A percentile compares a stretch with the other conserved stretches of the same genome.
These are phyloP conservation scores for Alsophila aescularia DNA, from an alignment of 2,888 invertebrate genomes.

Conservation along the genomic window DNA sequence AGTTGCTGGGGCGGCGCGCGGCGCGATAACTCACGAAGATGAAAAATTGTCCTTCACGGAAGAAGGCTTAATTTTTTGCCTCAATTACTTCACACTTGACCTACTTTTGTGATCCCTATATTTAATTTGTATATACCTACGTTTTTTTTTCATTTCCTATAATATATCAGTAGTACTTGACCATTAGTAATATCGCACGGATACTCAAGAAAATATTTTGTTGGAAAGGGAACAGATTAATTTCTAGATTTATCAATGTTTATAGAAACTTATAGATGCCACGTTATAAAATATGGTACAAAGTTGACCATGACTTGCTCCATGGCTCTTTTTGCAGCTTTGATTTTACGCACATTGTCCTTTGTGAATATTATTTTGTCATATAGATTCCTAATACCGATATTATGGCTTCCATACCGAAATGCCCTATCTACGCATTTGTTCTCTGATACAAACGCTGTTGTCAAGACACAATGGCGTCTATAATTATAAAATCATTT, in stretches of 20 bases:
- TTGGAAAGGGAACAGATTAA: too few species aligned
- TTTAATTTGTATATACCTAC: slow-evolving; percentile 22
- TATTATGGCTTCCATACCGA: too few species aligned
- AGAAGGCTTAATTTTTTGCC: slow-evolving; percentile 35
- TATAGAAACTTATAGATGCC: too few species aligned
- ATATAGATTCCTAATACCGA: too few species aligned
- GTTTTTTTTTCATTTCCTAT: slow-evolving; percentile 13
- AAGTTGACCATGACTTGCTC: neutral
- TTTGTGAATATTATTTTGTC: neutral
- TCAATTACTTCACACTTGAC: slow-evolving; percentile 32
- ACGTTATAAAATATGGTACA: too few species aligned
- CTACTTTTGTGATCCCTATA: slow-evolving; percentile 28
- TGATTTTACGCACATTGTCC: neutral
- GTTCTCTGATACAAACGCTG: too few species aligned
- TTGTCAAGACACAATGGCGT: too few species aligned
- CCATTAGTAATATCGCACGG: too few species aligned
- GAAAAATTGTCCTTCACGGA: slow-evolving; percentile 34
- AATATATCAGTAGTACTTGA: neutral
- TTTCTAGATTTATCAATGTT: too few species aligned
- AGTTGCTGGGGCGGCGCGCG: neutral
- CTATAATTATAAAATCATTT: too few species aligned
- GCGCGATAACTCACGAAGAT: slow-evolving; percentile 14
- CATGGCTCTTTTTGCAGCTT: neutral
- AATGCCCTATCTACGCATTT: too few species aligned
- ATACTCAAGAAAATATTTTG: too few species aligned